phyloP scores from a whole-genome alignment of 2,113 vertebrate species.

The Eptesicus fuscus region DNA sequence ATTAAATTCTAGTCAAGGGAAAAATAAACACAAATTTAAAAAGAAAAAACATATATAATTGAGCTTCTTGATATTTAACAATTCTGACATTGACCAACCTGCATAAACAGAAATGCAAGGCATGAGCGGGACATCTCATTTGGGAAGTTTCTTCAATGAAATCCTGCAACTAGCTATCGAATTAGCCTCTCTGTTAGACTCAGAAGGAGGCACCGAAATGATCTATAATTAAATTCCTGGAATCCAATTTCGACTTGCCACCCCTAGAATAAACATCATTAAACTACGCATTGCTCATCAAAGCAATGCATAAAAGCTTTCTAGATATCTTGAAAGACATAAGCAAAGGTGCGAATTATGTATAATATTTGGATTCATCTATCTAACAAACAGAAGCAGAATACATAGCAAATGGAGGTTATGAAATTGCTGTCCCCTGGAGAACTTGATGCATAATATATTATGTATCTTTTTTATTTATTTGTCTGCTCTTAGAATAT shows the following conservation, averaged over 20 bases:
- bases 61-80: not conserved
- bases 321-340: not conserved
- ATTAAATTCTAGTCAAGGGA: not conserved
- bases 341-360: not conserved
- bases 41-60: not conserved
- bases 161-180: not conserved
- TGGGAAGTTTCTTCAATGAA: conserved; percentile 19
- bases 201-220: conserved; percentile 25
- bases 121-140: not conserved
- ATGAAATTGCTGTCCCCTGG: not conserved
- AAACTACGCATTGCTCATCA: conserved; percentile 43
- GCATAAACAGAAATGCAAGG: not conserved
- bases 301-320: conserved; percentile 30
- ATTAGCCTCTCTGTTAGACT: conserved; percentile 45
- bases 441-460: not conserved
- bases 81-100: not conserved
- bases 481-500: not conserved
- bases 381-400: not conserved
- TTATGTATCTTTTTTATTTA: not conserved
- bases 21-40: not conserved
- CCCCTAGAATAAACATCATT: conserved; percentile 53
- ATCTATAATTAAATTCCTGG: conserved; percentile 59
- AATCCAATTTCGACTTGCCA: conserved; percentile 40
- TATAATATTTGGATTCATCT: conserved; percentile 4
- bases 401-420: not conserved